Evolutionary conservation across 2,888 invertebrate genomes (phyloP).

Genomic region (Cristatella mucedo): DNA sequence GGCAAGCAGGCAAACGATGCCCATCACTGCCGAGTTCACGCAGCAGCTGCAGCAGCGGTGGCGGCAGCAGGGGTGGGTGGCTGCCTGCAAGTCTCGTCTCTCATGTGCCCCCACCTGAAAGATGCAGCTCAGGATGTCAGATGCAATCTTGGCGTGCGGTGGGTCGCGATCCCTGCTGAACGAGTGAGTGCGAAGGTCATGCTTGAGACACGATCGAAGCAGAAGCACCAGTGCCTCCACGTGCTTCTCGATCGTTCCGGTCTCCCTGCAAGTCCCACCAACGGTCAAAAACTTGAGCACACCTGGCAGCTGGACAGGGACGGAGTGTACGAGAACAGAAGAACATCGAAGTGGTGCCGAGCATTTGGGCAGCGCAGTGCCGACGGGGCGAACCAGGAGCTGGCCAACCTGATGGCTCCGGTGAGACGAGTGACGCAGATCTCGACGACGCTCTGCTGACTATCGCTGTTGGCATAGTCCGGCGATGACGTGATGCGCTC

Average conservation of each 20-base stretch:
- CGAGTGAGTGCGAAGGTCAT: slow-evolving; percentile 53
- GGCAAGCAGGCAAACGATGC: too few relatives aligned
- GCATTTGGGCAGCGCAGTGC: too few relatives aligned
- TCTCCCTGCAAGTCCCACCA: slow-evolving; percentile 49
- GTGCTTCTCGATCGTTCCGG: slow-evolving; percentile 68
- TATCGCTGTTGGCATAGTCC: slow-evolving; percentile 67
- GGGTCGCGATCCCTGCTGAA: slow-evolving; percentile 68
- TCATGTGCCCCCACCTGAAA: slow-evolving; percentile 61
- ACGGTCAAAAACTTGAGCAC: too few relatives aligned
- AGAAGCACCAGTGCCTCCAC: slow-evolving; percentile 65
- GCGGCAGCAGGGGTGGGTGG: too few relatives aligned
- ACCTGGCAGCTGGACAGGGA: too few relatives aligned
- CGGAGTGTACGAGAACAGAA: too few relatives aligned
- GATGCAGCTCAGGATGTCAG: slow-evolving; percentile 81
- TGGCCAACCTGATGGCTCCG: slow-evolving; percentile 58
- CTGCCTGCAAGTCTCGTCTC: neutral
- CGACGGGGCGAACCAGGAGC: too few relatives aligned
- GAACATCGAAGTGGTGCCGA: too few relatives aligned
- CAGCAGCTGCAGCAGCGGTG: too few relatives aligned
- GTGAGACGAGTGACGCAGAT: slow-evolving; percentile 80
- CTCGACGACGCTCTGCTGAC: slow-evolving; percentile 85
- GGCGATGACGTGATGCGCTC: slow-evolving; percentile 61
- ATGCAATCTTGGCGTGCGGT: slow-evolving; percentile 87
- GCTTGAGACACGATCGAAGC: slow-evolving; percentile 69
- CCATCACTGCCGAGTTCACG: too few relatives aligned